phyloP scores from a whole-genome alignment of 2,888 invertebrate species.

The Sinodicranocentrus sp. region DNA sequence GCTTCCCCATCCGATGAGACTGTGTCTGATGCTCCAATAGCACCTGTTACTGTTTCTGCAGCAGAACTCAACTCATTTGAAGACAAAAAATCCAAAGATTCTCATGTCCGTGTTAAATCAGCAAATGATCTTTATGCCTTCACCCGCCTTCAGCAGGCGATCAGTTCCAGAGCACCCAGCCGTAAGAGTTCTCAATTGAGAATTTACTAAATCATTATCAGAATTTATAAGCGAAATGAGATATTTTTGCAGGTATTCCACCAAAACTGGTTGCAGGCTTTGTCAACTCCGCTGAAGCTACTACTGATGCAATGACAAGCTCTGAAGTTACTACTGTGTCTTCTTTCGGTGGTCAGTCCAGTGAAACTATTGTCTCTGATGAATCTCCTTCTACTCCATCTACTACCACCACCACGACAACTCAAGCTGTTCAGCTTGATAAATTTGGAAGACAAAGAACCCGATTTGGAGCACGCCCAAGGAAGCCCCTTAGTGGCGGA shows the following conservation, averaged over 20 bases:
- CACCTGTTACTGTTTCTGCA: constrained; percentile 42
- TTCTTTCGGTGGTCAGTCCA: constrained; percentile 54
- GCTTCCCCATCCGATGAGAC: constrained; percentile 17
- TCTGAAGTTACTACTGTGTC: constrained; percentile 63
- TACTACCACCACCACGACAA: constrained; percentile 68
- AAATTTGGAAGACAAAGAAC: constrained; percentile 63
- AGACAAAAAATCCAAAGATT: constrained; percentile 72
- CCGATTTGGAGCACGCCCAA: constrained; percentile 65
- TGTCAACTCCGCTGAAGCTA: constrained; percentile 59
- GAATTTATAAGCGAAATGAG: no score
- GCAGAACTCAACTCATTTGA: constrained; percentile 61
- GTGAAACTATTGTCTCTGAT: constrained; percentile 37
- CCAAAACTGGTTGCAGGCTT: constrained; percentile 64
- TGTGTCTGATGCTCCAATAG: constrained; percentile 31
- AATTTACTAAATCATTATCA: no score
- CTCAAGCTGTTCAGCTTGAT: constrained; percentile 57
- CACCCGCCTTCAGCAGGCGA: constrained; percentile 75
- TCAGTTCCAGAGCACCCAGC: constrained; percentile 73
- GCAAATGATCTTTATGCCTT: constrained; percentile 75
- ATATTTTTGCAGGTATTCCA: constrained; percentile 38
- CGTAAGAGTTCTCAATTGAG: constrained; percentile 50
- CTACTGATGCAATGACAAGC: constrained; percentile 61
- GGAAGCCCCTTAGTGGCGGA: constrained; percentile 49
- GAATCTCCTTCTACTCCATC: constrained; percentile 41
- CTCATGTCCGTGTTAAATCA: constrained; percentile 74